A percentile compares a stretch with the other conserved stretches of the same genome.
phyloP scores from a whole-genome alignment of 2,888 invertebrate species.

The Sicus ferrugineus region DNA sequence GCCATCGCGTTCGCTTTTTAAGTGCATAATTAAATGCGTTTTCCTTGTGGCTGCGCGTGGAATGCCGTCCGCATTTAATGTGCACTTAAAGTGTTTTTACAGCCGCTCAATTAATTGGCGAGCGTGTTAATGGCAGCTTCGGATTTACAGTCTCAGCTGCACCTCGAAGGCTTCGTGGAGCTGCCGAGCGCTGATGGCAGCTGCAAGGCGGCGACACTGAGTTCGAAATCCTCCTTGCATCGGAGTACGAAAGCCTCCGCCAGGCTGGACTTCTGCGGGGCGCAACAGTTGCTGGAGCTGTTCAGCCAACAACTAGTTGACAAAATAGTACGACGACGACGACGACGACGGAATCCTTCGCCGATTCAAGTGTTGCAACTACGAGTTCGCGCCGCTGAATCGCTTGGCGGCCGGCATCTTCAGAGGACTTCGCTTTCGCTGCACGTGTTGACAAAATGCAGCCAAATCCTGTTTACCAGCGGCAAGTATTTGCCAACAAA shows the following conservation, averaged over 20 bases:
- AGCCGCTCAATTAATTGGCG: conserved; percentile 25
- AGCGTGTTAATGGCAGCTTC: conserved; percentile 19
- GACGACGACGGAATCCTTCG: too few relatives aligned
- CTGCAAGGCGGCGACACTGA: neutral
- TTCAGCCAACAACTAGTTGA: too few relatives aligned
- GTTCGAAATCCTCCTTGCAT: too few relatives aligned
- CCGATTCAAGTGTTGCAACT: too few relatives aligned
- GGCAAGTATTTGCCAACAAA: conserved; percentile 8
- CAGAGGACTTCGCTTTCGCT: neutral
- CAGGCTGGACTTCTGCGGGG: too few relatives aligned
- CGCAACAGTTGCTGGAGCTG: too few relatives aligned
- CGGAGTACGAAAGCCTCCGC: too few relatives aligned
- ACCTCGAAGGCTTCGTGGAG: too few relatives aligned
- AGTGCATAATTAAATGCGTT: conserved; percentile 21
- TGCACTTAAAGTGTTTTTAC: conserved; percentile 15
- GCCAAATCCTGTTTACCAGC: neutral
- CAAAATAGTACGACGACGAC: too few relatives aligned
- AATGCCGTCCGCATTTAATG: conserved; percentile 9
- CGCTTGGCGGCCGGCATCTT: neutral
- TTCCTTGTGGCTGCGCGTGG: neutral
- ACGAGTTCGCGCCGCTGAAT: neutral
- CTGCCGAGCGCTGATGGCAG: neutral
- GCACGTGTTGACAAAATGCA: neutral
- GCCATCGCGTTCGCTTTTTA: conserved; percentile 2
- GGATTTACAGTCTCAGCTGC: conserved; percentile 12